Evolutionary conservation across 2,888 invertebrate genomes (phyloP).

Genomic region (Gari tellinella): DNA sequence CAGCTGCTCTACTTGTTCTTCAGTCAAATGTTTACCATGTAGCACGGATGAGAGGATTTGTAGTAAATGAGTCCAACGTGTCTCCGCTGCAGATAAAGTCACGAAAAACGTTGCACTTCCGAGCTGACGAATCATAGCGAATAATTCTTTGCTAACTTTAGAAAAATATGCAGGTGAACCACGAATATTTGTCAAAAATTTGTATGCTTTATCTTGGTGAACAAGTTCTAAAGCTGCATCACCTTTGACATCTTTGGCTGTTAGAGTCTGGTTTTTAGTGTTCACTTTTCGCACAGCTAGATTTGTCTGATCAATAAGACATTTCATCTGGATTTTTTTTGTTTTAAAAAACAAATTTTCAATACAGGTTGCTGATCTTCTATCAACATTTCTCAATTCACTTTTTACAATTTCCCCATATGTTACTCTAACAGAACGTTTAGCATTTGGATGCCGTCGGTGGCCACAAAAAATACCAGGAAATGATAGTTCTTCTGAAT

Average conservation of each 20-base stretch:
- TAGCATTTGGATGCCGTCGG: conserved; percentile 21
- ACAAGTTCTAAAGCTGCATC: conserved; percentile 5
- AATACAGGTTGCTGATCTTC: conserved; percentile 30
- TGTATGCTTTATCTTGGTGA: conserved; percentile 29
- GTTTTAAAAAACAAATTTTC: conserved; percentile 57
- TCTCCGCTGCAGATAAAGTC: conserved; percentile 53
- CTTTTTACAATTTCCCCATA: conserved; percentile 25
- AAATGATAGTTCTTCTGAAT: conserved; percentile 7
- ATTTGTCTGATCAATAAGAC: conserved; percentile 30
- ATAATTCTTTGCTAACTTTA: conserved; percentile 54
- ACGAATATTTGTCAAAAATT: conserved; percentile 19
- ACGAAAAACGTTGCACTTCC: conserved; percentile 49
- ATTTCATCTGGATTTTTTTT: conserved; percentile 55
- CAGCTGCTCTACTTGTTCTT: conserved; percentile 14
- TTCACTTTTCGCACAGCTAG: conserved; percentile 44
- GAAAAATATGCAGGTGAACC: conserved; percentile 46
- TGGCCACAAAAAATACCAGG: conserved; percentile 52
- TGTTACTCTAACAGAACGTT: conserved; percentile 27
- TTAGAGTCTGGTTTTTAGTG: background rate
- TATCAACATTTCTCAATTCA: conserved; percentile 40
- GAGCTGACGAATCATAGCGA: conserved; percentile 65
- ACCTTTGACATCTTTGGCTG: conserved; percentile 24
- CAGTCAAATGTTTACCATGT: conserved; percentile 4
- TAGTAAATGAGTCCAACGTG: conserved; percentile 31
- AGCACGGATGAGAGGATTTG: conserved; percentile 7